Evolutionary conservation across 2,888 invertebrate genomes (phyloP).

Genomic region (Archaeoteleia sp.): DNA sequence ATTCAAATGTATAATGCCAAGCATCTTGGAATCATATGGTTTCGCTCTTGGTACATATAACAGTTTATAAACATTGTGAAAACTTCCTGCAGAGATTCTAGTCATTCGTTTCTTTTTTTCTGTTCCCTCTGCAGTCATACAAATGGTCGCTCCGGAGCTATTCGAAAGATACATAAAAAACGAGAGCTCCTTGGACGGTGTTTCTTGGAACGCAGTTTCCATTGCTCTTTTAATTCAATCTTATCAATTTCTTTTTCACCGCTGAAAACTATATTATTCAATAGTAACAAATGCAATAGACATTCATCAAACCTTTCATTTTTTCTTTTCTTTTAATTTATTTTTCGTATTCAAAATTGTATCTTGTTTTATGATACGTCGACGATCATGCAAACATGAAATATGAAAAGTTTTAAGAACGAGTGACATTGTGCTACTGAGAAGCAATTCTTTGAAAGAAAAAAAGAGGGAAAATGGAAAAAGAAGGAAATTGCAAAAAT

Average conservation of each 20-base stretch:
- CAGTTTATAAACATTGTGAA: constrained; percentile 39
- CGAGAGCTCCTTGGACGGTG: too few relatives aligned
- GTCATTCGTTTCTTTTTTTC: constrained; percentile 21
- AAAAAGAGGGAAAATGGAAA: too few relatives aligned
- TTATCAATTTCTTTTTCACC: too few relatives aligned
- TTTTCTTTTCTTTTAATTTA: too few relatives aligned
- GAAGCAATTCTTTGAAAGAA: constrained; percentile 17
- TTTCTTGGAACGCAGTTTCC: too few relatives aligned
- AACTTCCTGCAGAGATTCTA: constrained; percentile 27
- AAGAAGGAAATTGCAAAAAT: constrained; percentile 36
- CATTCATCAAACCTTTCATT: too few relatives aligned
- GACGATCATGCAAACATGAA: background rate
- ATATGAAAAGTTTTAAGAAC: constrained; percentile 24
- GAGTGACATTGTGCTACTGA: constrained; percentile 6
- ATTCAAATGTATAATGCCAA: background rate
- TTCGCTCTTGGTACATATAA: constrained; percentile 29
- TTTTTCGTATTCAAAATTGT: background rate
- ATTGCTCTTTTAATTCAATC: too few relatives aligned
- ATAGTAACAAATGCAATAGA: too few relatives aligned
- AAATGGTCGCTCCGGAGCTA: constrained; percentile 7
- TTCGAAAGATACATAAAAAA: constrained; percentile 22
- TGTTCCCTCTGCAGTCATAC: constrained; percentile 10
- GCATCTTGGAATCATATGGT: constrained; percentile 32
- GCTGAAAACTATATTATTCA: too few relatives aligned
- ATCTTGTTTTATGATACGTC: background rate